phyloP scores from a whole-genome alignment of 2,888 invertebrate genomes.

The Acleris emargana region DNA sequence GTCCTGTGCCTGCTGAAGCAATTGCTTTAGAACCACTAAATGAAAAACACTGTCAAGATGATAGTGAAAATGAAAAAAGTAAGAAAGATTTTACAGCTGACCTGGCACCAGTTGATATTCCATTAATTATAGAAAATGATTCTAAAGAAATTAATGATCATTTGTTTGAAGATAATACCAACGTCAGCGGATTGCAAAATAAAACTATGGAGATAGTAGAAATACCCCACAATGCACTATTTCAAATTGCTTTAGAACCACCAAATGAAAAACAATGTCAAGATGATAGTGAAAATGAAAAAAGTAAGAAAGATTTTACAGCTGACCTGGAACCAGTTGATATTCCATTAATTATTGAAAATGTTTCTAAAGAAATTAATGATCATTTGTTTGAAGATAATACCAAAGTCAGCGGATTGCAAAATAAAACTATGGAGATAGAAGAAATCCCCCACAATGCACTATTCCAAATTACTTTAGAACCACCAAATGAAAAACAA shows the following conservation, averaged over 20 bases:
- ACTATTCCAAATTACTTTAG: slow-evolving; percentile 5
- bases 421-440: neutral
- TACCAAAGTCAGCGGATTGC: neutral
- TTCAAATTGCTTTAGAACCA: slow-evolving; percentile 1
- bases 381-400: slow-evolving; percentile 13
- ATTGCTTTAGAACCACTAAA: neutral
- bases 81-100: neutral
- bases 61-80: neutral
- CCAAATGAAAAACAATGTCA: neutral
- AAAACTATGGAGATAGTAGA: neutral
- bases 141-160: slow-evolving; percentile 41
- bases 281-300: neutral
- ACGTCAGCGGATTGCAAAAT: neutral
- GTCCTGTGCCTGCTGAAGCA: neutral
- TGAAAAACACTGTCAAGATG: neutral
- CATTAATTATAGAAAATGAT: slow-evolving; percentile 62
- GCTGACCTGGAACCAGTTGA: slow-evolving; percentile 45
- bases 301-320: neutral
- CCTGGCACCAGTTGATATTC: slow-evolving; percentile 49
- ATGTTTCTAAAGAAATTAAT: slow-evolving; percentile 48
- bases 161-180: slow-evolving; percentile 5
- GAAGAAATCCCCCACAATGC: slow-evolving; percentile 3
- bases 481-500: neutral
- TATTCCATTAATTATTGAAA: slow-evolving; percentile 60
- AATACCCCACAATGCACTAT: slow-evolving; percentile 7